phyloP scores from a whole-genome alignment of 2,888 invertebrate genomes.

The Cylloceria caligata region DNA sequence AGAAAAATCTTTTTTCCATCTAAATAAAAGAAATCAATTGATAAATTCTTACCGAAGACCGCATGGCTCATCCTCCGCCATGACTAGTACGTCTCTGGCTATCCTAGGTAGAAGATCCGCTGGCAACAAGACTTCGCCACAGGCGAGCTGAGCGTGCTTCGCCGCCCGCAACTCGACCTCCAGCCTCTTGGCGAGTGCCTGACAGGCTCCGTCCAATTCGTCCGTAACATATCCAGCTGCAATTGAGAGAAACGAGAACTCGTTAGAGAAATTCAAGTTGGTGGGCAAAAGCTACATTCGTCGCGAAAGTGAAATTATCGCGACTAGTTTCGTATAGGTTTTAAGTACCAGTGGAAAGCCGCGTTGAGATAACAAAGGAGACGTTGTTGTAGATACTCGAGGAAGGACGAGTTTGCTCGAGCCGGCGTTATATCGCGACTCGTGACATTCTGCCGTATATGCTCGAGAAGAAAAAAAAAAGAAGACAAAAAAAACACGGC shows the following conservation, averaged over 20 bases:
- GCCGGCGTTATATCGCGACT: neutral
- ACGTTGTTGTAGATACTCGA: neutral
- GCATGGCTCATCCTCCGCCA: constrained; percentile 96
- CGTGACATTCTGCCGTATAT: neutral
- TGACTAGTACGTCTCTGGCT: constrained; percentile 91
- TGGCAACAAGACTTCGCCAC: constrained; percentile 94
- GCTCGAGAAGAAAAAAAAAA: too few relatives aligned
- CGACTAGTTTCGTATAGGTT: too few relatives aligned
- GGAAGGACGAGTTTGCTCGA: neutral
- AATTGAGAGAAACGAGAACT: constrained; percentile 71
- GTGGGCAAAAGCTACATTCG: too few relatives aligned
- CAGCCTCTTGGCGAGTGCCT: constrained; percentile 90
- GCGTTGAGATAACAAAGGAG: neutral
- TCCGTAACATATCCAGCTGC: constrained; percentile 84
- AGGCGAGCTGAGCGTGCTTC: constrained; percentile 92
- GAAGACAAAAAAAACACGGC: neutral
- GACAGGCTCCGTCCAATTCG: constrained; percentile 87
- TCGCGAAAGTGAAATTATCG: too few relatives aligned
- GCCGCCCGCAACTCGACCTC: constrained; percentile 93
- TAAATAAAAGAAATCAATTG: neutral
- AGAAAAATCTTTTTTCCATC: constrained; percentile 17
- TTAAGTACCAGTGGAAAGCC: neutral
- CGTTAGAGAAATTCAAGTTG: constrained; percentile 39
- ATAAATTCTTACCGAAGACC: constrained; percentile 88
- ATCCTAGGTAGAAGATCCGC: constrained; percentile 92